A percentile compares a stretch with the other conserved stretches of the same genome.
Evolutionary conservation across 2,888 invertebrate species (phyloP).

Genomic region (Acleris literana): DNA sequence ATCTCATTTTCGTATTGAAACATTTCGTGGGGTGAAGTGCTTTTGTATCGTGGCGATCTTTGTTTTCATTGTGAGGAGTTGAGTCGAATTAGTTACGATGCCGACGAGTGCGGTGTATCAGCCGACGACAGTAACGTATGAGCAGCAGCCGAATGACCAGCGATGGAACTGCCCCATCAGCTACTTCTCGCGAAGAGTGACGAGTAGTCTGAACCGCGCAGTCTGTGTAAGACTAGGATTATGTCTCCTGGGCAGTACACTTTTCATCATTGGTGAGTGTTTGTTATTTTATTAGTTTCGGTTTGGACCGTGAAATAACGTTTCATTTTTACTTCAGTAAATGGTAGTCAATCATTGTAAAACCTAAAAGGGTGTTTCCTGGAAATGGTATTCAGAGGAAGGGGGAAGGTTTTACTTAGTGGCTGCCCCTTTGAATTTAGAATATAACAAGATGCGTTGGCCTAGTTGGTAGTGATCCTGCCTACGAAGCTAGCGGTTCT

Average conservation of each 20-base stretch:
- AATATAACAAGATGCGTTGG: too few species aligned
- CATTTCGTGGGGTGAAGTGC: conserved; percentile 30
- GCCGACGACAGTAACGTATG: conserved; percentile 90
- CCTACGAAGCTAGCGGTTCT: too few species aligned
- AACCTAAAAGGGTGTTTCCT: too few species aligned
- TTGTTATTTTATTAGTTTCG: conserved; percentile 3
- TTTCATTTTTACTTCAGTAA: too few species aligned
- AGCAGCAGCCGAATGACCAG: conserved; percentile 83
- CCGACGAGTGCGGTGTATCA: conserved; percentile 90
- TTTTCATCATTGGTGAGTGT: conserved; percentile 73
- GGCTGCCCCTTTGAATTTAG: too few species aligned
- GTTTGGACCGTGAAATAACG: background rate
- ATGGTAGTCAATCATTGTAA: too few species aligned
- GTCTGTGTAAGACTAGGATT: conserved; percentile 71
- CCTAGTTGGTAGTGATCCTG: too few species aligned
- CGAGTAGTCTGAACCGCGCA: conserved; percentile 74
- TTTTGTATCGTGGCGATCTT: conserved; percentile 30
- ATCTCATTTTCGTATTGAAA: background rate
- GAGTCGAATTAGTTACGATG: conserved; percentile 71
- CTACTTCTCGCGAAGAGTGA: conserved; percentile 79
- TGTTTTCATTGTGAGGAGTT: conserved; percentile 41
- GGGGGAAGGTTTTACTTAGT: too few species aligned
- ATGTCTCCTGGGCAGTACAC: conserved; percentile 71
- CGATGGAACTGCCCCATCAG: conserved; percentile 83
- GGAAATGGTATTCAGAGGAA: too few species aligned